Conservation (phyloP, 2,888 invertebrate species). For the Acholoe squamosa region DNA sequence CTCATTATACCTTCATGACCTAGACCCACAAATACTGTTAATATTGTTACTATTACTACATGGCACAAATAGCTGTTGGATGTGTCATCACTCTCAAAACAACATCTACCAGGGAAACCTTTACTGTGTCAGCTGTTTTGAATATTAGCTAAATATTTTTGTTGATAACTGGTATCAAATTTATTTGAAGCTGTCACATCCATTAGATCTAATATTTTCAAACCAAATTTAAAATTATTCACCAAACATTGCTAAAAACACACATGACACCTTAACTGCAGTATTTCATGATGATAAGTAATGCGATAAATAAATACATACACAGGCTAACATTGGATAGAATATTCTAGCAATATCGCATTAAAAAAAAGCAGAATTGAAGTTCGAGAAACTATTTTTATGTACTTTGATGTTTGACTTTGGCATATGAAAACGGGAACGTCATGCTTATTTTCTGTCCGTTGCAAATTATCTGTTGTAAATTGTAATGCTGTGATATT, state of each 20-base stretch:
- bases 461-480: neutral
- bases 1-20: neutral
- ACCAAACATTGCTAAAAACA: no score
- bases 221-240: no score
- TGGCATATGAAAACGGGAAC: constrained; percentile 46
- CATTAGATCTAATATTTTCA: no score
- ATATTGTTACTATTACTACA: neutral
- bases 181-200: no score
- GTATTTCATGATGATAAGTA: no score
- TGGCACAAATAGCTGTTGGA: neutral
- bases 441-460: neutral
- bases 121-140: neutral
- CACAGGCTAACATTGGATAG: no score
- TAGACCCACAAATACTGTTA: constrained; percentile 11
- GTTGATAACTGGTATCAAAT: no score
- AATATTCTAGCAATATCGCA: no score
- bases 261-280: no score
- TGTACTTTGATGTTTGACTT: constrained; percentile 21
- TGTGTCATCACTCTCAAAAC: neutral
- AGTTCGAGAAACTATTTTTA: neutral
- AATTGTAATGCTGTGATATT: neutral
- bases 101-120: constrained; percentile 7
- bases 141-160: neutral
- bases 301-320: no score
- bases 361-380: no score